These are phyloP conservation scores for Sebastes matsubarae DNA, from an alignment of 2,797 vertebrate genomes.

Conservation along the genomic window DNA sequence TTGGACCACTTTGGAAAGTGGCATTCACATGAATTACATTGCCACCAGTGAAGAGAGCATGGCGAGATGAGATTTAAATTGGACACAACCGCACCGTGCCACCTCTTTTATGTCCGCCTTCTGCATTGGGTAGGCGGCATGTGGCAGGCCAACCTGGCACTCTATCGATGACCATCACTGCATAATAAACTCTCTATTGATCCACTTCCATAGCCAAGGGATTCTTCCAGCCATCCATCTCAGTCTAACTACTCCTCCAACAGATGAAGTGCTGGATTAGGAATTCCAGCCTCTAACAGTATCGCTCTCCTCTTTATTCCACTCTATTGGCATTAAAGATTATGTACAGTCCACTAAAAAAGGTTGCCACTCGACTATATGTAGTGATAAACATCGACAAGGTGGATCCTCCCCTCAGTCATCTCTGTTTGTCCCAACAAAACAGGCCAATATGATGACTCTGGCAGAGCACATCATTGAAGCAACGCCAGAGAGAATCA, in stretches of 20 bases:
- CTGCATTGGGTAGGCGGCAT: conserved; percentile 28
- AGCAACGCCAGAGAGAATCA: conserved; percentile 97
- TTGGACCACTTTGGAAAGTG: not conserved
- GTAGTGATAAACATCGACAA: not conserved
- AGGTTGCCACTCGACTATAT: not conserved
- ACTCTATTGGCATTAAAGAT: conserved; percentile 1
- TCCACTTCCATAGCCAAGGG: conserved; percentile 69
- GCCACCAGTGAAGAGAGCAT: not conserved
- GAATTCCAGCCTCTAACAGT: conserved; percentile 41
- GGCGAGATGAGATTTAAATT: conserved; percentile 9
- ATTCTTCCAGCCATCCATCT: conserved; percentile 74
- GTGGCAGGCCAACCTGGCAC: conserved; percentile 45
- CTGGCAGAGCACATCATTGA: conserved; percentile 98
- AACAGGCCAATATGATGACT: conserved; percentile 97
- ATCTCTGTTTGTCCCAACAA: conserved; percentile 13
- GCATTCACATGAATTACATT: not conserved
- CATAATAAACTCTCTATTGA: conserved; percentile 84
- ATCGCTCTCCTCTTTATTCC: conserved; percentile 35
- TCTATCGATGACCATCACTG: conserved; percentile 73
- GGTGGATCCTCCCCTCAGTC: not conserved
- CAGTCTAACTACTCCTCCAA: conserved; percentile 53
- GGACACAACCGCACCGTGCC: not conserved
- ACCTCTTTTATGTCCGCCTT: conserved; percentile 26
- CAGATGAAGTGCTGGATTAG: conserved; percentile 52
- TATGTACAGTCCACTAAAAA: not conserved